These are phyloP conservation scores for Setophaga kirtlandii DNA, from an alignment of 2,113 vertebrate genomes.

Conservation along the genomic window DNA sequence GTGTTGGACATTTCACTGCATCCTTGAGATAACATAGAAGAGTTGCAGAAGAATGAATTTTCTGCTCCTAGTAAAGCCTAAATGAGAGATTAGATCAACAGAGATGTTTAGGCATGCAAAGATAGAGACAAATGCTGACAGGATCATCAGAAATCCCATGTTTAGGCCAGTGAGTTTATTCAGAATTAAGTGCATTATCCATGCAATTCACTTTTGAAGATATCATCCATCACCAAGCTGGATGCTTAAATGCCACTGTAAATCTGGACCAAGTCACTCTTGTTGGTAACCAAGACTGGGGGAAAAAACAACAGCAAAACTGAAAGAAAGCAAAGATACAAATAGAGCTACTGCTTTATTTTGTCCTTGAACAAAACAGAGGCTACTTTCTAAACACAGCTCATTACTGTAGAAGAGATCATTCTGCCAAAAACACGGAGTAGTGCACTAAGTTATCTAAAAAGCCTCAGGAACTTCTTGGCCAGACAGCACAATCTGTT, in stretches of 20 bases:
- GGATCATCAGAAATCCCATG: background rate
- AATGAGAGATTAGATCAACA: conserved; percentile 14
- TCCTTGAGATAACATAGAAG: background rate
- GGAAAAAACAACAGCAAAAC: background rate
- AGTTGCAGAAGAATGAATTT: background rate
- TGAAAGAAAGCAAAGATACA: background rate
- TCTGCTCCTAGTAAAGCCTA: background rate
- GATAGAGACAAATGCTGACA: background rate
- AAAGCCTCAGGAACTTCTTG: conserved; percentile 6
- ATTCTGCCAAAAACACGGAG: background rate
- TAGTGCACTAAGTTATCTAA: background rate
- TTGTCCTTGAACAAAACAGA: background rate
- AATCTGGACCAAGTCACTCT: background rate
- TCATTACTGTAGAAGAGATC: background rate
- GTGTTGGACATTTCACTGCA: background rate
- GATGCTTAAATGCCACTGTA: background rate
- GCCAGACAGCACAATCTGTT: conserved; percentile 23
- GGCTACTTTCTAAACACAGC: background rate
- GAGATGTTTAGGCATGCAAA: background rate
- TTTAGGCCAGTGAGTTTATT: conserved; percentile 18
- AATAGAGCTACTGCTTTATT: background rate
- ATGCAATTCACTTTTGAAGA: conserved; percentile 2
- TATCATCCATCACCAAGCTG: background rate
- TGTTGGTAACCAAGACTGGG: background rate
- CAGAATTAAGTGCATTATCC: background rate